Evolutionary conservation across 2,888 invertebrate genomes (phyloP).

Genomic region (Reticulitermes lucifugus): DNA sequence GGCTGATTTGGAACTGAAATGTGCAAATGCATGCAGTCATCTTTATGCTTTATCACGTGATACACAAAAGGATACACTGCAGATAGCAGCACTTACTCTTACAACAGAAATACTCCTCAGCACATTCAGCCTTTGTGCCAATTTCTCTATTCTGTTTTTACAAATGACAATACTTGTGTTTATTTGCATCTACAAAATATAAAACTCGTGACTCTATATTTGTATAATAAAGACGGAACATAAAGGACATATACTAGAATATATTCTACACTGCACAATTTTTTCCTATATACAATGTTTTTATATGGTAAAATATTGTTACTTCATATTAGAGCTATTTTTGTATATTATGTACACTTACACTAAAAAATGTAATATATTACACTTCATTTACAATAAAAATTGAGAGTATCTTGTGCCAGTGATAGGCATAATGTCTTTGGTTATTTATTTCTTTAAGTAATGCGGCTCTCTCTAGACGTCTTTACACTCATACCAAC

Average conservation of each 20-base stretch:
- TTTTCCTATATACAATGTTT: constrained; percentile 39
- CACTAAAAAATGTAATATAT: constrained; percentile 33
- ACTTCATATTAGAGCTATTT: constrained; percentile 26
- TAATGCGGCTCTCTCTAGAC: constrained; percentile 10
- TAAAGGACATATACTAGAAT: constrained; percentile 5
- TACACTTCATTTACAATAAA: constrained; percentile 39
- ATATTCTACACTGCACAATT: constrained; percentile 14
- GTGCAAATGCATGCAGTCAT: background rate
- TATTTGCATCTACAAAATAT: constrained; percentile 8
- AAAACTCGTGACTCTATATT: background rate
- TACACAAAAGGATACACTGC: background rate
- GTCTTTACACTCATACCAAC: constrained; percentile 7
- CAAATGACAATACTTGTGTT: background rate
- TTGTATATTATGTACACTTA: constrained; percentile 39
- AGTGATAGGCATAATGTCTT: constrained; percentile 24
- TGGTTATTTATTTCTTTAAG: constrained; percentile 25
- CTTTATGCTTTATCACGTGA: background rate
- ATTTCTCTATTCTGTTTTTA: background rate
- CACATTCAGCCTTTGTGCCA: background rate
- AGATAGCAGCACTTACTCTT: background rate
- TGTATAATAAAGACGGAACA: constrained; percentile 25
- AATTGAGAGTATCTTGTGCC: constrained; percentile 31
- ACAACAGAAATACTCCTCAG: background rate
- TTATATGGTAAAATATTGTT: constrained; percentile 39
- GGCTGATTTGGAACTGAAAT: background rate